Percentiles rank a stretch among this genome's conserved stretches.
Conservation (phyloP, 2,888 invertebrate genomes). For the Dinocampus coccinellae region DNA sequence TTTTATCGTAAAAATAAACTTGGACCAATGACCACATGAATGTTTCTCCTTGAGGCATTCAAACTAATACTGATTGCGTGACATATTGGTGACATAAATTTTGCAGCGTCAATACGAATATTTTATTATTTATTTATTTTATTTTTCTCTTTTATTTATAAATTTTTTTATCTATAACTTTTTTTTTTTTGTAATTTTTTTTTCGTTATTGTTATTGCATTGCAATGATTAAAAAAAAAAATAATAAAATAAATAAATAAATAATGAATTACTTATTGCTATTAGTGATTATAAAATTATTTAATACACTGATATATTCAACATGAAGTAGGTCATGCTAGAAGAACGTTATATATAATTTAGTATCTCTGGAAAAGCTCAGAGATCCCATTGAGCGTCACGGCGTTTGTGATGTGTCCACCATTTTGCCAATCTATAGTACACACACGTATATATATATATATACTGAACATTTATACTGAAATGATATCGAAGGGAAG, state of each 20-base stretch:
- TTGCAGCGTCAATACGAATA: neutral
- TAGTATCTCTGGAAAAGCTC: slow-evolving; percentile 35
- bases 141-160: too few species aligned
- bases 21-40: neutral
- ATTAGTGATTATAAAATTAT: neutral
- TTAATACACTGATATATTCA: neutral
- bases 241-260: neutral
- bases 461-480: neutral
- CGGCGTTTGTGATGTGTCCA: neutral
- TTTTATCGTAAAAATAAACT: neutral
- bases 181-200: too few species aligned
- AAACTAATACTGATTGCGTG: neutral
- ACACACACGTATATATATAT: neutral
- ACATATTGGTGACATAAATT: neutral
- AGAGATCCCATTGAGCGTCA: slow-evolving; percentile 11
- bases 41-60: neutral
- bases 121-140: too few species aligned
- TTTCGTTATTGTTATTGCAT: too few species aligned
- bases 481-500: neutral
- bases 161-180: too few species aligned
- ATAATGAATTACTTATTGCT: too few species aligned
- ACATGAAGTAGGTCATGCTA: slow-evolving; percentile 17
- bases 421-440: slow-evolving; percentile 1
- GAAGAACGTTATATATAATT: neutral
- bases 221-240: neutral